Evolutionary conservation across 1,140 invertebrate species (phyloP).

Genomic region (Brachionus plicatilis): DNA sequence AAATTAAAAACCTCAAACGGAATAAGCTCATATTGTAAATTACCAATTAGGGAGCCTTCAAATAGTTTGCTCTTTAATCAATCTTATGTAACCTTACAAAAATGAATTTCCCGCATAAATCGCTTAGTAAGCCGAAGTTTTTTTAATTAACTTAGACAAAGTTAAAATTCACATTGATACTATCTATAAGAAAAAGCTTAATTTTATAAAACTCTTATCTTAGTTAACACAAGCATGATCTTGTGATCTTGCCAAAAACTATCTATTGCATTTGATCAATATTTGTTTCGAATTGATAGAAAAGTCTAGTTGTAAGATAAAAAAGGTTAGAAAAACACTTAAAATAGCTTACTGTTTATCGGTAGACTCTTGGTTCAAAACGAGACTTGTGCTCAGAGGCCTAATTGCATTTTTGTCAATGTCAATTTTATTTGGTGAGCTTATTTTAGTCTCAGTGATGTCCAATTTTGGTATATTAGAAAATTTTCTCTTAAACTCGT

Average conservation of each 20-base stretch:
- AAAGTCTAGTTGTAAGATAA: background rate
- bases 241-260: background rate
- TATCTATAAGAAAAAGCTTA: background rate
- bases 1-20: background rate
- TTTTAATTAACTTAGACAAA: background rate
- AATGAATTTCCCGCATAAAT: background rate
- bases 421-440: background rate
- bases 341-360: slow-evolving; percentile 6
- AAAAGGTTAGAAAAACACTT: background rate
- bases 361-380: background rate
- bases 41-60: slow-evolving; percentile 28
- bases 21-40: slow-evolving; percentile 14
- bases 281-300: background rate
- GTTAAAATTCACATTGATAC: background rate
- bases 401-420: background rate
- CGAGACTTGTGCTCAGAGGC: background rate
- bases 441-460: background rate
- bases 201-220: background rate
- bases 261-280: background rate
- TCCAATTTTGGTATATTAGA: background rate
- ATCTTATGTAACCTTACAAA: background rate
- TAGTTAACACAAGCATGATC: background rate
- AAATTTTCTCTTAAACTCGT: slow-evolving; percentile 14
- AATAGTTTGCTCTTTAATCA: slow-evolving; percentile 12
- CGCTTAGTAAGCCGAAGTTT: background rate